These are phyloP conservation scores for Melanotaenia nigrans DNA, from an alignment of 2,797 vertebrate genomes.

Conservation along the genomic window DNA sequence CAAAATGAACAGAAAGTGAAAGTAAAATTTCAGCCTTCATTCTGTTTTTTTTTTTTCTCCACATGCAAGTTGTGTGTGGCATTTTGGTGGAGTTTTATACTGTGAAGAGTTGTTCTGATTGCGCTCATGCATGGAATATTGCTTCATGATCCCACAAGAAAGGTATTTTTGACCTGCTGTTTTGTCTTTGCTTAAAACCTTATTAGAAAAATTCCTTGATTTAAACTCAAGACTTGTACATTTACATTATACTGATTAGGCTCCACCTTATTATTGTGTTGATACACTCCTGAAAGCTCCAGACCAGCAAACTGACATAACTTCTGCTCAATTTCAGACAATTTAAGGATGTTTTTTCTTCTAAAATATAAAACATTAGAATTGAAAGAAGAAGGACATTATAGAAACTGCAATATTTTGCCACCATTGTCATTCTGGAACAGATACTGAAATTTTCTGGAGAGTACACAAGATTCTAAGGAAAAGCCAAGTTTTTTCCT, in stretches of 20 bases:
- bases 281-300: not conserved
- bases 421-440: slow-evolving; percentile 2
- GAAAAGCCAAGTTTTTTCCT: not conserved
- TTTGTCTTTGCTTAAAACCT: not conserved
- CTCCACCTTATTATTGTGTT: not conserved
- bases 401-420: slow-evolving; percentile 1
- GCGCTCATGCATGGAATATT: slow-evolving; percentile 42
- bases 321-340: not conserved
- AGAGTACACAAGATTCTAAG: not conserved
- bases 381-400: not conserved
- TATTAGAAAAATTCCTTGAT: slow-evolving; percentile 17
- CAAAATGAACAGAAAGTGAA: slow-evolving; percentile 44
- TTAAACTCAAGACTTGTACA: slow-evolving; percentile 3
- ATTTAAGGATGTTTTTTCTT: not conserved
- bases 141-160: not conserved
- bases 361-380: not conserved
- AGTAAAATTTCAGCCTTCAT: not conserved
- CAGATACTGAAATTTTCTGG: slow-evolving; percentile 7
- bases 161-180: not conserved
- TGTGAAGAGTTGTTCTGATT: not conserved
- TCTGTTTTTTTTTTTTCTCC: not conserved
- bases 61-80: slow-evolving; percentile 4
- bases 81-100: slow-evolving; percentile 60
- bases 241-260: not conserved
- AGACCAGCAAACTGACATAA: not conserved